phyloP scores from a whole-genome alignment of 2,888 invertebrate genomes.

The Amiota communis region DNA sequence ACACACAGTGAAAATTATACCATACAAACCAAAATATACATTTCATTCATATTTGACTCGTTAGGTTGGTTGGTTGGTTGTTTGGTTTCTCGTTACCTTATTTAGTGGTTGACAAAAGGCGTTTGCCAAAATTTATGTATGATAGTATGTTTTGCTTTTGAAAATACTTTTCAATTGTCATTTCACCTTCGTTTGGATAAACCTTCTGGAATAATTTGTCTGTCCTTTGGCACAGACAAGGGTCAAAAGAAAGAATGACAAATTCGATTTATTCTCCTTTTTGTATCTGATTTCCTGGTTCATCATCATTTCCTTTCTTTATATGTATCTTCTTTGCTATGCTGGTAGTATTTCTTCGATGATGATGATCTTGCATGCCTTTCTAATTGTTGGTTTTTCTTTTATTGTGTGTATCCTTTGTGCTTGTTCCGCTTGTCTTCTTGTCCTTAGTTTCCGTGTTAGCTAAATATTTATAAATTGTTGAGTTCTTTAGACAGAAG shows the following conservation, averaged over 20 bases:
- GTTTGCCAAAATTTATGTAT: conserved; percentile 45
- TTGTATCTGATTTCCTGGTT: conserved; percentile 45
- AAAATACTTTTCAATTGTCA: conserved; percentile 8
- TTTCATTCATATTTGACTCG: conserved; percentile 43
- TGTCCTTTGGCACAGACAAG: background rate
- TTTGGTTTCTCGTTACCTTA: background rate
- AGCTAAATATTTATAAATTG: conserved; percentile 70
- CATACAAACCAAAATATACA: conserved; percentile 53
- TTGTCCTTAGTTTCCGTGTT: conserved; percentile 39
- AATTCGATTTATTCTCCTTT: conserved; percentile 67
- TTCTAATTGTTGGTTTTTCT: background rate
- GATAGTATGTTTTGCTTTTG: background rate
- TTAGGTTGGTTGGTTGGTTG: background rate
- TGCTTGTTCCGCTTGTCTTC: background rate
- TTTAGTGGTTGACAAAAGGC: conserved; percentile 25
- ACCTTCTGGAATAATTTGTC: too few species aligned
- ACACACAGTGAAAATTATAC: too few species aligned
- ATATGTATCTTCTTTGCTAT: conserved; percentile 4
- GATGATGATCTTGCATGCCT: background rate
- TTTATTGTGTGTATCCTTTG: conserved; percentile 10
- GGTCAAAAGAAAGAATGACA: conserved; percentile 43
- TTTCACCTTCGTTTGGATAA: background rate
- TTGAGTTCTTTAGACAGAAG: conserved; percentile 48
- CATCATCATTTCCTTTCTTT: conserved; percentile 39
- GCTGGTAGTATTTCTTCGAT: conserved; percentile 16